Evolutionary conservation across 2,888 invertebrate genomes (phyloP).

Genomic region (Conistra vaccinii): DNA sequence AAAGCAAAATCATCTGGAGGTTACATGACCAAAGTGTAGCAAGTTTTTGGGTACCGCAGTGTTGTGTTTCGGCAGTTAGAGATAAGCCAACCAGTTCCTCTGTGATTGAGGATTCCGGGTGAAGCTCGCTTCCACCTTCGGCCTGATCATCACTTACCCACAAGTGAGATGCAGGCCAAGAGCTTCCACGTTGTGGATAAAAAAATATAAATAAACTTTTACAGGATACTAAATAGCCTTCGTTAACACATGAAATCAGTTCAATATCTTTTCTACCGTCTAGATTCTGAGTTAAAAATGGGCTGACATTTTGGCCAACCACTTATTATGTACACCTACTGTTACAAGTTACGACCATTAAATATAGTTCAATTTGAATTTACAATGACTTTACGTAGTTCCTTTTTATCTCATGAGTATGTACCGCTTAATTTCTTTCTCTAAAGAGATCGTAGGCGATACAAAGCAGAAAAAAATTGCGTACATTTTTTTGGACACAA

Average conservation of each 20-base stretch:
- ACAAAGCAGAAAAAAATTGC: constrained; percentile 38
- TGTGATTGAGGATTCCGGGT: too few species aligned
- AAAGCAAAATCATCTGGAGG: not conserved
- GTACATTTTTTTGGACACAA: constrained; percentile 47
- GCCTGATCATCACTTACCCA: too few species aligned
- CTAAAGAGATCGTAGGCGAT: constrained; percentile 16
- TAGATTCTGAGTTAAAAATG: not conserved
- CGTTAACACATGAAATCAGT: not conserved
- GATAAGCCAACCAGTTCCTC: too few species aligned
- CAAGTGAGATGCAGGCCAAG: too few species aligned
- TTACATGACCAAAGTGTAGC: not conserved
- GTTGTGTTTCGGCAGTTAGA: too few species aligned
- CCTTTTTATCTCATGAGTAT: not conserved
- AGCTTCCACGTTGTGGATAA: too few species aligned
- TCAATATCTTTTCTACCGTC: not conserved
- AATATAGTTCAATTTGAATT: constrained; percentile 21
- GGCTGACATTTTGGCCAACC: not conserved
- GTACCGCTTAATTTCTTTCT: constrained; percentile 16
- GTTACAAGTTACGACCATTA: not conserved
- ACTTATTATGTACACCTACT: constrained; percentile 1
- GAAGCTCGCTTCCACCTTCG: too few species aligned
- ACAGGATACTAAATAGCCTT: not conserved
- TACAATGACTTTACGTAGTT: not conserved
- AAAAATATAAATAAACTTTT: not conserved
- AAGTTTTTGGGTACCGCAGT: not conserved